Evolutionary conservation across 1,140 invertebrate species (phyloP), one percentile per base, ranked within the genome.

Genomic region (Caerostris extrusa): DNA sequence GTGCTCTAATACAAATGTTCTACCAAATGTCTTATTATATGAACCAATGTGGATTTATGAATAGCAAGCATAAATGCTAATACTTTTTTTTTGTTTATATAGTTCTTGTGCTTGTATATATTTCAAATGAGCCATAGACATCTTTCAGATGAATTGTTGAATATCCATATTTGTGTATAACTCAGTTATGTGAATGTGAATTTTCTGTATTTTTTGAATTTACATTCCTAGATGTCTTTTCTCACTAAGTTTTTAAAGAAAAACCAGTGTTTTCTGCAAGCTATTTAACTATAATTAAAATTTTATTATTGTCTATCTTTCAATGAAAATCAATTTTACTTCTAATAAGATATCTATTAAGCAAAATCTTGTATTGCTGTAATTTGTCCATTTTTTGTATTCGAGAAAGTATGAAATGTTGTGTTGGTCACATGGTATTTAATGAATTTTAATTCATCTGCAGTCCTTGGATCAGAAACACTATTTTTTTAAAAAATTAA

Each of bases 21-120:
- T 77, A 50, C 34, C 50, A 53, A 77, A 12, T 77, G 71, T 77
- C 12, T 77, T 50, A 34, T 14, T 53, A 34, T 77, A 77, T 34
- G 34, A 12, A 77, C 4, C 12, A 12, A 77, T 53, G 34, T 50
- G 71, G 71, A 50, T 77, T 53, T 2, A 7, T 50, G n/a, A 34
- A 71, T 71, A 77, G 71, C 10, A 77, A 77, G 53, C 71, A 77
- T 50, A 12, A 77, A 77, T 77, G 34, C 34, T 77, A 50, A 77
- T 34, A 77, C 8, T 34, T 53, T 50, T 34, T 53, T 50, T 50
- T 50, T 77, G 34, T 77, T 50, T 10, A 53, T 77, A 12, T 77
- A 77, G 34, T 77, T 77, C 34, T 5, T 77, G 71, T 77, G 71
- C 34, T 77, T 53, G 2, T 10, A 77, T 71, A 34, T 77, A 12